These are phyloP conservation scores for Spatulosminthurus flaviceps DNA, from an alignment of 2,888 invertebrate genomes.

Conservation along the genomic window DNA sequence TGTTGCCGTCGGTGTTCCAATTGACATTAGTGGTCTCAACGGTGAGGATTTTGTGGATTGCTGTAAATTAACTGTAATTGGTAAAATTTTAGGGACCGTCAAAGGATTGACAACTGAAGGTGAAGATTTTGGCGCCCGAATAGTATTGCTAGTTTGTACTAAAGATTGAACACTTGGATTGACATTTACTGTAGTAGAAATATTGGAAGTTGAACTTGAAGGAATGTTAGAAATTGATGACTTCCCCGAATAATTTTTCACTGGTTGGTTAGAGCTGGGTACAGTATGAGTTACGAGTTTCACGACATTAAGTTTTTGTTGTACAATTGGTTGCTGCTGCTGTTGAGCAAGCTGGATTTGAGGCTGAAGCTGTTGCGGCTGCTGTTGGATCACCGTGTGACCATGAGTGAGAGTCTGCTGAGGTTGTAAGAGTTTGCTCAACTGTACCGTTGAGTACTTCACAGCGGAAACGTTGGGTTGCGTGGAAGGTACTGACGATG, in stretches of 20 bases:
- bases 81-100: constrained; percentile 36
- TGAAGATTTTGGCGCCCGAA: constrained; percentile 26
- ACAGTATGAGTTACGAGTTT: constrained; percentile 38
- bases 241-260: constrained; percentile 10
- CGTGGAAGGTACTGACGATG: not conserved
- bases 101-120: constrained; percentile 19
- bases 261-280: not conserved
- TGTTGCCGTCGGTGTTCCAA: not conserved
- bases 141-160: constrained; percentile 40
- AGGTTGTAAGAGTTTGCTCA: constrained; percentile 37
- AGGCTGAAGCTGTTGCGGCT: constrained; percentile 2
- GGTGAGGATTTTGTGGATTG: not conserved
- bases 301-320: constrained; percentile 41
- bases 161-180: constrained; percentile 38
- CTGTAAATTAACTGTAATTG: constrained; percentile 35
- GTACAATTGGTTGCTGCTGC: constrained; percentile 18
- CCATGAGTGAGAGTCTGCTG: not conserved
- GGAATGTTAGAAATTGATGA: constrained; percentile 28
- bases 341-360: constrained; percentile 1
- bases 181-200: constrained; percentile 17
- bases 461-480: constrained; percentile 18
- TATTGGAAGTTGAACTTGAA: constrained; percentile 35
- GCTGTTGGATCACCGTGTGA: constrained; percentile 7
- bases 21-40: not conserved
- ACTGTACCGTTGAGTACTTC: constrained; percentile 30